A percentile compares a stretch with the other conserved stretches of the same genome.
phyloP scores from a whole-genome alignment of 2,113 vertebrate species.

The Rattus norvegicus region GRCr8 NC_086021.1:135694501-135695000 shows the following conservation, averaged over 20 bases:
- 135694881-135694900: neutral
- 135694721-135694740: neutral
- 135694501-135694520: neutral
- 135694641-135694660: no score
- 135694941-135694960: no score
- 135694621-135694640: neutral
- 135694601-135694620: neutral
- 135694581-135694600: no score
- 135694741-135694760: no score
- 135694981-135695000: neutral
- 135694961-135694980: neutral
- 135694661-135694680: no score
- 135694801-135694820: no score
- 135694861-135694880: accelerated
- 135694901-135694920: neutral
- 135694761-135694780: neutral
- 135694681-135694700: no score
- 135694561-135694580: neutral
- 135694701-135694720: neutral
- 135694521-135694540: neutral
- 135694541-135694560: neutral
- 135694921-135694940: no score
- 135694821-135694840: no score
- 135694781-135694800: no score
- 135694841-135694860: neutral